Percentiles rank a stretch among this genome's conserved stretches.
Conservation (phyloP, 2,113 vertebrate species). For the Athene cunicularia region DNA sequence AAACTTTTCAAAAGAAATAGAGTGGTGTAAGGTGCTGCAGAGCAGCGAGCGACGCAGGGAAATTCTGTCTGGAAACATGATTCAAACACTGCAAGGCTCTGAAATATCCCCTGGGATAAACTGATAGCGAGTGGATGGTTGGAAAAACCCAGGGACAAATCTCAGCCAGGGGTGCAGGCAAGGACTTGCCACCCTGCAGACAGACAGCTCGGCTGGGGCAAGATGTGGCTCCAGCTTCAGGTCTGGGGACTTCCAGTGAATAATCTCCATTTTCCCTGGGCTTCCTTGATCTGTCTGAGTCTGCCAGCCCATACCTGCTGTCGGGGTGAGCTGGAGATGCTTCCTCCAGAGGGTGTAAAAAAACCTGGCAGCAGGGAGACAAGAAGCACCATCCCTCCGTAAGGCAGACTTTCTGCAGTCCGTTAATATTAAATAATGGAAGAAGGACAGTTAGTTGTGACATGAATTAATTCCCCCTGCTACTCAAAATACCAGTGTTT, state of each 20-base stretch:
- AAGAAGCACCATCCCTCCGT: not conserved
- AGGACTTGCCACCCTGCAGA: not conserved
- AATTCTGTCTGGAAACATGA: not conserved
- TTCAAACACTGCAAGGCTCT: accelerated
- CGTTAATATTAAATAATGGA: not conserved
- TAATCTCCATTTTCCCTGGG: not conserved
- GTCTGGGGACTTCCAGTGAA: not conserved
- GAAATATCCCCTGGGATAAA: not conserved
- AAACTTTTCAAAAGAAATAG: not conserved
- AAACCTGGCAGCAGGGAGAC: not conserved
- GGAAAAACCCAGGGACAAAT: accelerated
- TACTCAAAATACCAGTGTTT: not conserved
- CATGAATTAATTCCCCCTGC: not conserved
- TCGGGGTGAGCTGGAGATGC: not conserved
- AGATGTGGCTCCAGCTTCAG: not conserved
- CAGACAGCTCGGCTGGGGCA: not conserved
- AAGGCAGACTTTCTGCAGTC: not conserved
- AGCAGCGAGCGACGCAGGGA: accelerated
- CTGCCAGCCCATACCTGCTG: not conserved
- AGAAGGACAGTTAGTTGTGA: not conserved
- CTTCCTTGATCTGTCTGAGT: accelerated
- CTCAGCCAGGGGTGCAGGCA: not conserved
- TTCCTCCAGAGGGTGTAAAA: not conserved
- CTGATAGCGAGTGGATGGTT: accelerated
- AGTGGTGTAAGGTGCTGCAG: not conserved